Percentiles rank a stretch among this genome's conserved stretches.
Evolutionary conservation across 2,888 invertebrate genomes (phyloP).

Genomic region (Oconnorella tubifera): DNA sequence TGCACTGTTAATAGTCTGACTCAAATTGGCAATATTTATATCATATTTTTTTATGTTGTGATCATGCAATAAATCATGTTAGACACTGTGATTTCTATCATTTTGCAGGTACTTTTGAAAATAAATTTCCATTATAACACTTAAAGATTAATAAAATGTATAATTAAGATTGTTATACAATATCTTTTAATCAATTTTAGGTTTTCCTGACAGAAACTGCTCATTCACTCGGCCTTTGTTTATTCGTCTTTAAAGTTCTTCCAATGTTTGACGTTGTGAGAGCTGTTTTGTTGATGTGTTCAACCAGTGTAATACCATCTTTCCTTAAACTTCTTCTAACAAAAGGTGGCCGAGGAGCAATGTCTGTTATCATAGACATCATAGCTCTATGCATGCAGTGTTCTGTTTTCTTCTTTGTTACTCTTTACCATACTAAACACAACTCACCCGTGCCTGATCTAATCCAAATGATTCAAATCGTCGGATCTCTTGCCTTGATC

Average conservation of each 20-base stretch:
- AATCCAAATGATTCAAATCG: slow-evolving; percentile 21
- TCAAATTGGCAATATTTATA: too few species aligned
- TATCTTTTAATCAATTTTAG: too few species aligned
- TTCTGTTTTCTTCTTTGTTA: slow-evolving; percentile 43
- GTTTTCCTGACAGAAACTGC: slow-evolving; percentile 30
- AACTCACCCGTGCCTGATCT: slow-evolving; percentile 13
- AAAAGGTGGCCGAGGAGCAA: slow-evolving; percentile 39
- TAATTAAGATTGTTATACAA: too few species aligned
- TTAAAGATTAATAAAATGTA: too few species aligned
- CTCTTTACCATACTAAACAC: slow-evolving; percentile 24
- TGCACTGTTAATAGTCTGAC: too few species aligned
- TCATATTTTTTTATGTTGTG: too few species aligned
- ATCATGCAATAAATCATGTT: too few species aligned
- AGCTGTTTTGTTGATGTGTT: slow-evolving; percentile 48
- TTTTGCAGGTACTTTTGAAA: too few species aligned
- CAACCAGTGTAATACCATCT: slow-evolving; percentile 48
- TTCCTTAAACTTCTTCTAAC: slow-evolving; percentile 50
- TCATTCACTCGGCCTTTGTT: slow-evolving; percentile 44
- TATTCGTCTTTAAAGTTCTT: slow-evolving; percentile 49
- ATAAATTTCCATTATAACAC: too few species aligned
- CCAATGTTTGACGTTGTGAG: slow-evolving; percentile 49
- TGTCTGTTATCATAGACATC: slow-evolving; percentile 42
- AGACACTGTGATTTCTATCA: too few species aligned
- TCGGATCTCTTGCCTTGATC: slow-evolving; percentile 29
- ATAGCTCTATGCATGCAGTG: slow-evolving; percentile 44